Evolutionary conservation across 1,140 invertebrate genomes (phyloP).

Genomic region (Aphidius gifuensis): DNA sequence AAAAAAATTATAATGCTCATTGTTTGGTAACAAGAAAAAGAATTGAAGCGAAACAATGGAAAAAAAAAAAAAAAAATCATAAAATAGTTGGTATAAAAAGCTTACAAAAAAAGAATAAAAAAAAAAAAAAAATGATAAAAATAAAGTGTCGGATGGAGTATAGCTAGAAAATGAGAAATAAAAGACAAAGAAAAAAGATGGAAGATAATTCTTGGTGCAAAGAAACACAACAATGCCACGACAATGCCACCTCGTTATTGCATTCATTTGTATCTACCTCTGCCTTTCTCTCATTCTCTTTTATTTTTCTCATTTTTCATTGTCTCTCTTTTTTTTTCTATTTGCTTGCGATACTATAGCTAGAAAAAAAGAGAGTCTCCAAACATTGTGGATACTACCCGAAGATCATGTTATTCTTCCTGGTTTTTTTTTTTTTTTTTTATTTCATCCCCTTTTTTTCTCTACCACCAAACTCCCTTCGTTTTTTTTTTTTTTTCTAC

Average conservation of each 20-base stretch:
- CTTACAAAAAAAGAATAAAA: background rate
- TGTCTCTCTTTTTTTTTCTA: background rate
- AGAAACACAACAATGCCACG: constrained; percentile 29
- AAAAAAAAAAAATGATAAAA: background rate
- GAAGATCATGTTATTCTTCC: constrained; percentile 6
- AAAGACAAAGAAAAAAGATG: constrained; percentile 22
- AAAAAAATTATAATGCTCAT: constrained; percentile 11
- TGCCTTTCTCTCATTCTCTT: constrained; percentile 15
- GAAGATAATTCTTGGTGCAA: constrained; percentile 33
- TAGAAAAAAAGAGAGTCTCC: background rate
- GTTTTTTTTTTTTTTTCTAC: constrained; percentile 4
- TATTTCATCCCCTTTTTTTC: background rate
- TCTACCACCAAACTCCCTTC: constrained; percentile 4
- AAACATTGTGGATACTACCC: background rate
- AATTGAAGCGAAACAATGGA: background rate
- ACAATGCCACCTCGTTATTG: constrained; percentile 39
- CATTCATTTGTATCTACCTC: constrained; percentile 30
- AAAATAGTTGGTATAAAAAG: constrained; percentile 4
- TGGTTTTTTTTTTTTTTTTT: background rate
- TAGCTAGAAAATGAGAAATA: constrained; percentile 9
- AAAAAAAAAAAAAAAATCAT: constrained; percentile 1
- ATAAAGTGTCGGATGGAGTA: background rate
- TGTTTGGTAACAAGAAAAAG: background rate
- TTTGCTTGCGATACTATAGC: background rate
- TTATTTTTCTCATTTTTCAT: constrained; percentile 16